Conservation (phyloP, 2,888 invertebrate species). For the Andricus quercusramuli region DNA sequence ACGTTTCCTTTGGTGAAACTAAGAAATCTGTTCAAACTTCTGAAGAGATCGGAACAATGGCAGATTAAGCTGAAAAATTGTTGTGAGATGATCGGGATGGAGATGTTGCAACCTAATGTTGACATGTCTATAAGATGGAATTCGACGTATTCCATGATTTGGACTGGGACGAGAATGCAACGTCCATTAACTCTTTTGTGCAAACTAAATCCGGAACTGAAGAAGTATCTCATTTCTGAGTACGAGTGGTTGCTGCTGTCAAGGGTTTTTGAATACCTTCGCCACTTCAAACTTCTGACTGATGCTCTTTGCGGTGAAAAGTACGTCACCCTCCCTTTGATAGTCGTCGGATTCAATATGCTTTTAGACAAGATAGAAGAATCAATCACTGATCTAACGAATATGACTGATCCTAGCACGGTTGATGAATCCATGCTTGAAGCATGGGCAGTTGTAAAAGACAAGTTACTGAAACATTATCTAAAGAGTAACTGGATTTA, state of each 20-base stretch:
- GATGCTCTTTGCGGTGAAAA: conserved; percentile 49
- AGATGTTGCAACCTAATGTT: background rate
- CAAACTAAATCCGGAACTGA: background rate
- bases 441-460: too few relatives aligned
- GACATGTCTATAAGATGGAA: background rate
- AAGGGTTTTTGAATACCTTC: background rate
- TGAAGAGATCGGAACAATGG: background rate
- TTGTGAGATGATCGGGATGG: background rate
- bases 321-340: conserved; percentile 50
- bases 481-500: too few relatives aligned
- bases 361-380: conserved; percentile 45
- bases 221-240: background rate
- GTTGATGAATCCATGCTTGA: too few relatives aligned
- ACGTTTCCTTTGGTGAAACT: background rate
- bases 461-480: too few relatives aligned
- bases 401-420: conserved; percentile 20
- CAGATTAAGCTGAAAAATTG: background rate
- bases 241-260: background rate
- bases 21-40: background rate
- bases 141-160: background rate
- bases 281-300: conserved; percentile 43
- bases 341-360: conserved; percentile 47
- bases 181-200: background rate
- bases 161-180: background rate
- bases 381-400: conserved; percentile 30